Evolutionary conservation across 2,888 invertebrate genomes (phyloP).

Genomic region (Noctua comes): DNA sequence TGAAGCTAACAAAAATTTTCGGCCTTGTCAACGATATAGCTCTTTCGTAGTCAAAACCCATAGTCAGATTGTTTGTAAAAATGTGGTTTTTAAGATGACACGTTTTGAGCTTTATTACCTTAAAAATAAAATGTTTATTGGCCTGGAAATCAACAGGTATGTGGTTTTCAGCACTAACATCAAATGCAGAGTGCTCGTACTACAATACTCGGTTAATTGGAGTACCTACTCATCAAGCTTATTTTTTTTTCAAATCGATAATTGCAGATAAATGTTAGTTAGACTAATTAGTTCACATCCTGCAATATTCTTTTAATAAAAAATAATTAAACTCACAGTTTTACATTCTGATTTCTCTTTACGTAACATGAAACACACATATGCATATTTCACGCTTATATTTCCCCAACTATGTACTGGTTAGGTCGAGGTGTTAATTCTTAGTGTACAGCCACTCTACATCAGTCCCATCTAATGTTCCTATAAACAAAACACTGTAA

Average conservation of each 20-base stretch:
- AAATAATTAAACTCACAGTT: not conserved
- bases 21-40: not conserved
- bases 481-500: not conserved
- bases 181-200: slow-evolving; percentile 3
- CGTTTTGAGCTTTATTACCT: not conserved
- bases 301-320: not conserved
- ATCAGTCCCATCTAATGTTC: not conserved
- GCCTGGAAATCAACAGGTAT: not conserved
- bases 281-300: not conserved
- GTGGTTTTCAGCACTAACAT: slow-evolving; percentile 7
- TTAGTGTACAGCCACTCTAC: not conserved
- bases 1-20: not conserved
- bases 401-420: not conserved
- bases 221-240: not conserved
- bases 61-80: not conserved
- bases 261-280: not conserved
- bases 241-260: too few species aligned
- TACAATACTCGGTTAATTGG: not conserved
- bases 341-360: not conserved
- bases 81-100: slow-evolving; percentile 1
- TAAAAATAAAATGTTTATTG: not conserved
- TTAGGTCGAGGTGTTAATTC: not conserved
- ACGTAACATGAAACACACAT: not conserved
- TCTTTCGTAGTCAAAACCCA: not conserved
- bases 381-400: not conserved